A percentile compares a stretch with the other conserved stretches of the same genome.
Evolutionary conservation across 2,113 vertebrate species (phyloP).

Genomic region (Festucalex cinctus): DNA sequence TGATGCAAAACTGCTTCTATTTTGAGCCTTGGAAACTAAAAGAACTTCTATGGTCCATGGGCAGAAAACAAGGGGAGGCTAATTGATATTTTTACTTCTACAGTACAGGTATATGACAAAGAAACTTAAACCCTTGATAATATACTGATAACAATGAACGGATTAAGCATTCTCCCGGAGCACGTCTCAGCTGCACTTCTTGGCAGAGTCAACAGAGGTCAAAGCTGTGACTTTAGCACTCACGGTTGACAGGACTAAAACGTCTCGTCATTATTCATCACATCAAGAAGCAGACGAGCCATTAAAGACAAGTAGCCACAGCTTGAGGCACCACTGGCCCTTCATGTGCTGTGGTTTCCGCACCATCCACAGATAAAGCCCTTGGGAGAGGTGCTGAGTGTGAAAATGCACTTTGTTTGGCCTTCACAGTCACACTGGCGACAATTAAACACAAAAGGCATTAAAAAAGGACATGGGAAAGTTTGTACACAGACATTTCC

Average conservation of each 20-base stretch:
- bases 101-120: not conserved
- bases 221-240: slow-evolving; percentile 19
- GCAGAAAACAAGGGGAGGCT: not conserved
- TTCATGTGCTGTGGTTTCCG: slow-evolving; percentile 4
- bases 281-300: slow-evolving; percentile 41
- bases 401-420: not conserved
- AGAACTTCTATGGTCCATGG: slow-evolving; percentile 6
- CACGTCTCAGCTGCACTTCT: slow-evolving; percentile 1
- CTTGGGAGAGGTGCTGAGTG: slow-evolving; percentile 1
- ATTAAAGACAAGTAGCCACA: slow-evolving; percentile 38
- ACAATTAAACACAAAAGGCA: slow-evolving; percentile 8
- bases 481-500: not conserved
- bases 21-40: not conserved
- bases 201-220: slow-evolving; percentile 29
- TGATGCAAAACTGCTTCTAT: no score
- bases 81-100: not conserved
- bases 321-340: slow-evolving; percentile 21
- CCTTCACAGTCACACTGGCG: slow-evolving; percentile 7
- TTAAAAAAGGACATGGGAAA: not conserved
- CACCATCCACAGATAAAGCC: not conserved
- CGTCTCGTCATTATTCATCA: slow-evolving; percentile 45
- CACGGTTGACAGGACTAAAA: slow-evolving; percentile 33
- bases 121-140: not conserved
- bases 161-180: not conserved
- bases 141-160: slow-evolving; percentile 1